Evolutionary conservation across 2,888 invertebrate species (phyloP), one percentile per base, ranked within the genome.

Genomic region (Perdita meconis): DNA sequence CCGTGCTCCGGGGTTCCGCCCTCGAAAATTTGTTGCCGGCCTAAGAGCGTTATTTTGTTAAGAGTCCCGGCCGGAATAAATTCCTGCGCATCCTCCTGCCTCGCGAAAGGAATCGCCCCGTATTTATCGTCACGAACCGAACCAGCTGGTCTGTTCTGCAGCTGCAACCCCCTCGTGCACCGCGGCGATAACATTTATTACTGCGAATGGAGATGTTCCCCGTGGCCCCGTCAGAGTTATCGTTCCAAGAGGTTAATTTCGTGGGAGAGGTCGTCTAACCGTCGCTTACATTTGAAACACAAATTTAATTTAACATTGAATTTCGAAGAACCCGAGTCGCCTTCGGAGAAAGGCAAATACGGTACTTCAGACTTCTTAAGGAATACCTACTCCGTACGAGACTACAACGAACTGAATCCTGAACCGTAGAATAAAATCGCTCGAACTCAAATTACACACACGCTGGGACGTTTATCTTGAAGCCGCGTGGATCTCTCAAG

Each of bases 111-210:
- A 64, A 59, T 72, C 59, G 53, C 36, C 10, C 47, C 36, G 63
- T 68, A 68, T 79, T 79, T 79, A 79, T 78, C 72, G 60, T 60
- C 19, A 8, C 57, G 64, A 30, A 42, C 24, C 13, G 50, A 67
- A 71, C 53, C 72, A 76, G 77, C 76, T 69, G 76, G 72, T 72
- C 71, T 78, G 74, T 55, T 69, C 50, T 64, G 59, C 68, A 67
- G 64, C 65, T 68, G 71, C 42, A 63, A 19, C 10, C 50, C n/a
- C 56, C 56, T 40, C 59, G 26, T 50, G 26, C 26, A 19, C 60
- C 64, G n/a, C 71, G 53, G 70, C 40, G 70, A 81, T 83, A 81
- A 78, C 71, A 84, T 82, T 83, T 83, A 61, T 83, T 82, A 81
- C 78, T 59, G 69, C 72, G 56, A 55, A 57, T 22, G 47, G 56